phyloP scores from a whole-genome alignment of 2,888 invertebrate species.

The Artemia sp. region DNA sequence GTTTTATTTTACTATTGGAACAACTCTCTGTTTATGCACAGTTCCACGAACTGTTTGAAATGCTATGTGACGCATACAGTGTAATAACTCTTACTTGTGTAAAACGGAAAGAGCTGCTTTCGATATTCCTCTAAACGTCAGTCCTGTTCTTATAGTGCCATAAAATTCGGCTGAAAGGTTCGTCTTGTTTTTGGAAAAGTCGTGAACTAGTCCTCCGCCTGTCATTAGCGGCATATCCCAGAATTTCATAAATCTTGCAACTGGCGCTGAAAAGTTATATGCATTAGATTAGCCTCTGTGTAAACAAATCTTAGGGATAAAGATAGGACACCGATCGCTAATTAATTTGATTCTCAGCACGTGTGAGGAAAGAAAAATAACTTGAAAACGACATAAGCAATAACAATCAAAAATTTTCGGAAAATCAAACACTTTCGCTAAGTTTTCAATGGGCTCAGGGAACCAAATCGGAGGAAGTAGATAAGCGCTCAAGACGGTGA shows the following conservation, averaged over 20 bases:
- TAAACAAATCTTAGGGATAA: no score
- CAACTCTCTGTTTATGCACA: background rate
- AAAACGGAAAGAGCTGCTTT: conserved; percentile 5
- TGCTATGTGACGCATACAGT: background rate
- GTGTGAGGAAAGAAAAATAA: no score
- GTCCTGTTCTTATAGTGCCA: conserved; percentile 55
- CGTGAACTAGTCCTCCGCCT: conserved; percentile 59
- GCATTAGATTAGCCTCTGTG: no score
- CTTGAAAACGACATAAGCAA: no score
- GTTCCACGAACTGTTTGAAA: background rate
- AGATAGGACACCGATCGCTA: no score
- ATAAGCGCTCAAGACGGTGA: no score
- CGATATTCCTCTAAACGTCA: conserved; percentile 48
- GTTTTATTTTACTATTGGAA: conserved; percentile 1
- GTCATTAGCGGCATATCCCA: conserved; percentile 51
- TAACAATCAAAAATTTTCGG: no score
- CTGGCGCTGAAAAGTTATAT: conserved; percentile 45
- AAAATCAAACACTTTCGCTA: no score
- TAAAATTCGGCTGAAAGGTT: conserved; percentile 55
- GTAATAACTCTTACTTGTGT: background rate
- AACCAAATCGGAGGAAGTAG: no score
- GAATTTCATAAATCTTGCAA: conserved; percentile 59
- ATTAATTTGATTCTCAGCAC: no score
- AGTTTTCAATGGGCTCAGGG: no score
- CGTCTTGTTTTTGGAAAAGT: conserved; percentile 54